Percentiles rank a stretch among this genome's conserved stretches.
These are phyloP conservation scores for Phainopepla nitens DNA, from an alignment of 2,113 vertebrate species.

Conservation along the genomic window DNA sequence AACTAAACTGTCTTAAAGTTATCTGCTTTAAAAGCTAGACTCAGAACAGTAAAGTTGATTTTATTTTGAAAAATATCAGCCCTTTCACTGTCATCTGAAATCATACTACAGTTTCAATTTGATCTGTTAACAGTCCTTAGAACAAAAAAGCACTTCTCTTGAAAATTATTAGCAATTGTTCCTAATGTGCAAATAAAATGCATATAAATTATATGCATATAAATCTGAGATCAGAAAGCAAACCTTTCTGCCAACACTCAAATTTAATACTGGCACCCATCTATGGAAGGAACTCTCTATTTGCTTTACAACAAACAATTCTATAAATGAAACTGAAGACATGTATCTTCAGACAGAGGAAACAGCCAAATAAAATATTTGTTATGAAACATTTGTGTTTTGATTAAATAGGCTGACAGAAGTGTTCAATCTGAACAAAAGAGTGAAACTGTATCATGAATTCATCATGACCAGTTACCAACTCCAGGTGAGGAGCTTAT, in stretches of 20 bases:
- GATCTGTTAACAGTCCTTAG: not conserved
- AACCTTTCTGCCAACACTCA: not conserved
- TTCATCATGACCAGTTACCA: not conserved
- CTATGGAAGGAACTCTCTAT: not conserved
- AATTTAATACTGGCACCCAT: not conserved
- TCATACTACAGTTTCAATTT: not conserved
- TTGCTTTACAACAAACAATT: not conserved
- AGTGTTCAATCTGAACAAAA: not conserved
- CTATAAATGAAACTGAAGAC: not conserved
- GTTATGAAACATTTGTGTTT: not conserved
- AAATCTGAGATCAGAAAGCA: not conserved
- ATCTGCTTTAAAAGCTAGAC: not conserved
- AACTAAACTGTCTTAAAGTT: not conserved
- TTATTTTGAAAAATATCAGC: not conserved
- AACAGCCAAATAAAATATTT: not conserved
- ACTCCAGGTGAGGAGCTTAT: not conserved
- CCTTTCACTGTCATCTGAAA: not conserved
- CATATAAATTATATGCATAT: not conserved
- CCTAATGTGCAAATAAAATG: not conserved
- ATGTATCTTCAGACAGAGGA: not conserved
- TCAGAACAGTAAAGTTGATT: not conserved
- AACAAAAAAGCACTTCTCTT: not conserved
- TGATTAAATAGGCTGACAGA: not conserved
- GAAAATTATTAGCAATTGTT: not conserved
- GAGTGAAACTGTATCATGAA: not conserved